Conservation (phyloP, 2,888 invertebrate species). For the Papilio elwesi region DNA sequence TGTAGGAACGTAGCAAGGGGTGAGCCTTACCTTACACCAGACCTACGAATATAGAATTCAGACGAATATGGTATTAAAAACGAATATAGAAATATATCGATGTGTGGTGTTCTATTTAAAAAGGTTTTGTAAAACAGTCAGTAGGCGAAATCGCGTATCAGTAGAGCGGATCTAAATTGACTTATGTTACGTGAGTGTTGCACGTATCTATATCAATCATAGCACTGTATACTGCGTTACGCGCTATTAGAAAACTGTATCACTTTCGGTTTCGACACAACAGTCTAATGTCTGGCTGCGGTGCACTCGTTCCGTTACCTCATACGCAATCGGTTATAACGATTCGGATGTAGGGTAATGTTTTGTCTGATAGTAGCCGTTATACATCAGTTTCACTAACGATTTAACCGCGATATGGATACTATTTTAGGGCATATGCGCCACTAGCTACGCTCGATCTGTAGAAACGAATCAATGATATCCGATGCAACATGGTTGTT, state of each 20-base stretch:
- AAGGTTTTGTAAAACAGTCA: neutral
- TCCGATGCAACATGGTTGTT: conserved; percentile 10
- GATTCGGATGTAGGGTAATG: conserved; percentile 77
- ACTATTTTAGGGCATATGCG: conserved; percentile 9
- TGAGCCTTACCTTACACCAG: no score
- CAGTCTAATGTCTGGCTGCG: conserved; percentile 63
- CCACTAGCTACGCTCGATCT: conserved; percentile 18
- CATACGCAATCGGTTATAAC: conserved; percentile 71
- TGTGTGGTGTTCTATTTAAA: neutral
- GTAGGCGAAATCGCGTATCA: conserved; percentile 3
- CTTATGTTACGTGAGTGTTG: conserved; percentile 28
- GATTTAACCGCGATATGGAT: conserved; percentile 22
- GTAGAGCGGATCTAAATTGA: conserved; percentile 28
- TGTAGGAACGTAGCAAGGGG: no score
- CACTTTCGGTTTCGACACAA: conserved; percentile 73
- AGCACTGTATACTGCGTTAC: conserved; percentile 32
- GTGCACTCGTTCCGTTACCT: conserved; percentile 68
- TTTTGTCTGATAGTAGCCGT: conserved; percentile 59
- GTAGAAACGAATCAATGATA: conserved; percentile 14
- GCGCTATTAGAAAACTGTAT: conserved; percentile 44
- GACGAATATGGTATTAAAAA: no score
- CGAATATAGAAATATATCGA: neutral
- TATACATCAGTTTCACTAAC: conserved; percentile 47
- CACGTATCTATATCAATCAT: conserved; percentile 26
- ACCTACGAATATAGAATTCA: no score